Evolutionary conservation across 1,140 invertebrate species (phyloP), one percentile per base, ranked within the genome.

Genomic region (Drosophila kanapiae): DNA sequence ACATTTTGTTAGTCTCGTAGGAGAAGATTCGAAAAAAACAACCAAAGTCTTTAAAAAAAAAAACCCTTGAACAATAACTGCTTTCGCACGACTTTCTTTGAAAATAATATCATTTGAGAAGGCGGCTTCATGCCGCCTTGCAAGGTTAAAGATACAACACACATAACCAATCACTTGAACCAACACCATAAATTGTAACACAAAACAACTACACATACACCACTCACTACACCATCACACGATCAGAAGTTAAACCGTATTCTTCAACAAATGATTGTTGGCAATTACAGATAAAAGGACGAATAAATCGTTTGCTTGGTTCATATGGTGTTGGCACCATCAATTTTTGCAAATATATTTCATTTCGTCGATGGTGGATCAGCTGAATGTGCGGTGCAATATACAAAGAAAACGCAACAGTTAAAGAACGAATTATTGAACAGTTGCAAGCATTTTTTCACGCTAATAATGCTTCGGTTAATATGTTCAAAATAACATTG

Each of bases 261-360:
- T 43, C 42, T 18, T 43, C 1, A 43, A 42, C 40, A 9, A 42
- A 16, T 42, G 11, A 40, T 40, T 40, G 38, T n/a, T 40, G n/a
- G 14, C 38, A n/a, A n/a, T n/a, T 40, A 40, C 14, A 40, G 38
- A n/a, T n/a, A 7, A 13, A 40, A 40, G 38, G 23, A 37, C 31
- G 57, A 56, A 35, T 71, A 53, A n/a, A n/a, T n/a, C n/a, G n/a
- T n/a, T n/a, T n/a, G n/a, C n/a, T n/a, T n/a, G n/a, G n/a, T n/a
- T n/a, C 86, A 80, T n/a, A 48, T 94, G 53, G 53, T 92, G 42
- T 92, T 92, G 71, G 53, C 59, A 9, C 45, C 70, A 71, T 40
- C 88, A 93, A 82, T 93, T 93, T 93, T 71, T 93, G 38, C 72
- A 75, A 57, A 75, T 75, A 48, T 75, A 93, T 91, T 93, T 93